Conservation (phyloP, 2,113 vertebrate genomes). For the Salvator merianae region DNA sequence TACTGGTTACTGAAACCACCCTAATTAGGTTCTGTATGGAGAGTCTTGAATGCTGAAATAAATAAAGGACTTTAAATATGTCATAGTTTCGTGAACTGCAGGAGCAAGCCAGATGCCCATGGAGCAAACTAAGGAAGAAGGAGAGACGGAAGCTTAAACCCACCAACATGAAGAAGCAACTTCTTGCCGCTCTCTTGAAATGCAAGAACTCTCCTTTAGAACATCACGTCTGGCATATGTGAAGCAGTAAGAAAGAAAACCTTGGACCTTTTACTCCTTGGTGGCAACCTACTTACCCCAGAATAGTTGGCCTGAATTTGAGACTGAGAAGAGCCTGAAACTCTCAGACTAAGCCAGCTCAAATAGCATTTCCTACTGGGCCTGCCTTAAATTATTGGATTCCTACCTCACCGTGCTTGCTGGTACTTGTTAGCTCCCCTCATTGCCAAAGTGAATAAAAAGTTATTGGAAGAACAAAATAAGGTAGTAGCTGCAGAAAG, state of each 20-base stretch:
- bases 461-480: too few species aligned
- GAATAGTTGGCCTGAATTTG: neutral
- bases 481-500: neutral
- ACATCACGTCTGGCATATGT: neutral
- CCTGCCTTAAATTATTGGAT: neutral
- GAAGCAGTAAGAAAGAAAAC: neutral
- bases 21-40: slow-evolving; percentile 50
- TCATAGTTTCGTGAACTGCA: slow-evolving; percentile 1
- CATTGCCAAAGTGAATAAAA: neutral
- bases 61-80: slow-evolving; percentile 32
- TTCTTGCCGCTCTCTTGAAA: neutral
- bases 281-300: neutral
- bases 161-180: neutral
- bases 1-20: slow-evolving; percentile 48
- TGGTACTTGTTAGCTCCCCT: neutral
- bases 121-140: neutral
- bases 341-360: neutral
- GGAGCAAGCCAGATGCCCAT: neutral
- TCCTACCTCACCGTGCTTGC: neutral
- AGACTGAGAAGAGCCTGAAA: neutral
- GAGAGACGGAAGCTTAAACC: neutral
- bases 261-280: neutral
- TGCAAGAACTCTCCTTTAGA: neutral
- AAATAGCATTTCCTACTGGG: neutral
- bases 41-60: slow-evolving; percentile 30